A percentile compares a stretch with the other conserved stretches of the same genome.
Evolutionary conservation across 1,140 invertebrate genomes (phyloP).

Genomic region (Plutomurus gul): DNA sequence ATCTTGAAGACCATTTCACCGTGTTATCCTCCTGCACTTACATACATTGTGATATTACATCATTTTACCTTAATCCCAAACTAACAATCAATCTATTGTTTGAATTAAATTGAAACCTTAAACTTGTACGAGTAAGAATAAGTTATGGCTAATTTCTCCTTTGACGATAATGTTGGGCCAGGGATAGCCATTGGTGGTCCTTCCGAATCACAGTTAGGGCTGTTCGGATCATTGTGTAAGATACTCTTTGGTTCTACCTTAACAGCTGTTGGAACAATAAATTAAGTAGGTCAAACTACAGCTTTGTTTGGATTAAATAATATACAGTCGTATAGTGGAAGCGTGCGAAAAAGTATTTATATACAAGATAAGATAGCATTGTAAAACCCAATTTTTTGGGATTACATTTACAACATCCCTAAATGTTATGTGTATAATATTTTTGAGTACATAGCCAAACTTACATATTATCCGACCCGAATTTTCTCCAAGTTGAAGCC

Average conservation of each 20-base stretch:
- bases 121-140: constrained; percentile 90
- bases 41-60: too few relatives aligned
- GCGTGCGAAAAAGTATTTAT: neutral
- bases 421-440: neutral
- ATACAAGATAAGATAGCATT: too few relatives aligned
- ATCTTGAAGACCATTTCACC: constrained; percentile 87
- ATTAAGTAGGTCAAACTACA: constrained; percentile 18
- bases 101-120: too few relatives aligned
- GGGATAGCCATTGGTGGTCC: constrained; percentile 69
- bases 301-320: neutral
- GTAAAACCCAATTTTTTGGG: neutral
- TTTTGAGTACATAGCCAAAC: constrained; percentile 40
- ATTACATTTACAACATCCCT: neutral
- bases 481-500: constrained; percentile 70
- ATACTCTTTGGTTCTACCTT: constrained; percentile 81
- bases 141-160: constrained; percentile 69
- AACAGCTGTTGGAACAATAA: constrained; percentile 60
- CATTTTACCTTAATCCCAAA: too few relatives aligned
- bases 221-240: constrained; percentile 63
- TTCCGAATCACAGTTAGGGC: constrained; percentile 63
- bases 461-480: constrained; percentile 87
- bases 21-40: constrained; percentile 50
- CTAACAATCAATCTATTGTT: too few relatives aligned
- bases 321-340: neutral
- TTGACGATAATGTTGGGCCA: constrained; percentile 57